A percentile compares a stretch with the other conserved stretches of the same genome.
Evolutionary conservation across 1,140 invertebrate species (phyloP).

Genomic region (Neocloeon triangulifer): DNA sequence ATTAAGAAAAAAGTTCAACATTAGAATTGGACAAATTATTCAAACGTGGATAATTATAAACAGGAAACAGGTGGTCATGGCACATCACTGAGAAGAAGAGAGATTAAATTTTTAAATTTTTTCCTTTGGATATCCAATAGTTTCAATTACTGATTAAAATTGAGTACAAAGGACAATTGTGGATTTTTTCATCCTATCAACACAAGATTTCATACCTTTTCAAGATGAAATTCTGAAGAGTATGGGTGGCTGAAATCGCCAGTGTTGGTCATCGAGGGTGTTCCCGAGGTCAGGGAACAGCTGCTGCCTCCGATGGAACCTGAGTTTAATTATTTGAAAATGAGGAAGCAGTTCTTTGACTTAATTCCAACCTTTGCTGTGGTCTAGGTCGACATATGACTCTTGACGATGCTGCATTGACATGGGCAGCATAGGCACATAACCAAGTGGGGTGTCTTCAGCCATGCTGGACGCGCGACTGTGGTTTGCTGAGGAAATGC

Average conservation of each 20-base stretch:
- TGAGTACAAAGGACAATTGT: too few species aligned
- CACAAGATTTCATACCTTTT: too few species aligned
- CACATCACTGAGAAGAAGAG: too few species aligned
- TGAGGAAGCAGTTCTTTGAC: background rate
- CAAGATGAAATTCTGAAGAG: constrained; percentile 36
- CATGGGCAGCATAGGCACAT: constrained; percentile 35
- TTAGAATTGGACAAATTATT: too few species aligned
- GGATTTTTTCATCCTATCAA: too few species aligned
- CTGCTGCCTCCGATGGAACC: constrained; percentile 23
- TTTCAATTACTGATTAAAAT: too few species aligned
- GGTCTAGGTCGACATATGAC: constrained; percentile 48
- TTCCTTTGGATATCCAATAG: too few species aligned
- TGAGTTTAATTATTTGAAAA: constrained; percentile 1
- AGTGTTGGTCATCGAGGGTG: constrained; percentile 36
- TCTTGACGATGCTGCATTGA: constrained; percentile 22
- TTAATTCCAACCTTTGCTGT: constrained; percentile 13
- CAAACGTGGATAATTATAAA: too few species aligned
- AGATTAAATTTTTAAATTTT: too few species aligned
- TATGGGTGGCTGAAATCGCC: too few species aligned
- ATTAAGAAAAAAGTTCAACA: too few species aligned
- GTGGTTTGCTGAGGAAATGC: constrained; percentile 12
- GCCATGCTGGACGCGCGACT: constrained; percentile 19
- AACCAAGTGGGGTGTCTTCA: constrained; percentile 24
- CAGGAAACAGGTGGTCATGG: too few species aligned
- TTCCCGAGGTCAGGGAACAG: constrained; percentile 50